Base-by-base conservation (phyloP, 2,113 vertebrate genomes). In the Strigops habroptila region DNA sequence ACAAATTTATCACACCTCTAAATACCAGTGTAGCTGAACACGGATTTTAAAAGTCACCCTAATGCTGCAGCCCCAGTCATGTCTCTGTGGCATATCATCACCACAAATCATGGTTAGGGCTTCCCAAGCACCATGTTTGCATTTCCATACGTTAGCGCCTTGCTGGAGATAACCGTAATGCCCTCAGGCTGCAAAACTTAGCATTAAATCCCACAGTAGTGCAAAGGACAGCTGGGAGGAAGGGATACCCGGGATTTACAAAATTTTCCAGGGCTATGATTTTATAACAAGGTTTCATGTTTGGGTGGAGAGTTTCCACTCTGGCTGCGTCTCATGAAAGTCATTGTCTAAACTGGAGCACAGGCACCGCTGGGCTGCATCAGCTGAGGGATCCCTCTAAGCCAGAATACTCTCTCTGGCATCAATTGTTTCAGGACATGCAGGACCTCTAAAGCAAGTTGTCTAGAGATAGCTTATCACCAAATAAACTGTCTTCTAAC, bases 1-100 rank as follows among this genome's bases (percentile, higher is more conserved):
- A 43, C 53, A 90, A 88, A 94, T 95, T 95, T 94, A 94, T 95
- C 88, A 85, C 7, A 2, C 46, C 46, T 83, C 85, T 90, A 88
- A 96, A 94, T 91, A 94, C 76, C 94, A 88, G 68, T 1, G 0
- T 49, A 63, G 79, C 75, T 68, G 93, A 93, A 88, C 71, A 22
- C 1, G 5, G 79, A 16, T 83, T 96, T 86, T 70, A 95, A 90
- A 95, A 96, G 88, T 81, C 91, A 94, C 55, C 2, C 2, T 35
- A 46, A 52, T n/a, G 73, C 71, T 93, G 23, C 73, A 82, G 64
- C 73, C 75, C 68, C 84, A 15, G 6, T 37, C 10, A 1, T 9
- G 64, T 60, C 43, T 82, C 19, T 2, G 9, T n/a, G 52, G 69
- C 39, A 24, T 84, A 73, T 9, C 86, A 43, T 37, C 63, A 25